Conservation (phyloP, 2,888 invertebrate genomes). For the Carterocephalus palaemon region DNA sequence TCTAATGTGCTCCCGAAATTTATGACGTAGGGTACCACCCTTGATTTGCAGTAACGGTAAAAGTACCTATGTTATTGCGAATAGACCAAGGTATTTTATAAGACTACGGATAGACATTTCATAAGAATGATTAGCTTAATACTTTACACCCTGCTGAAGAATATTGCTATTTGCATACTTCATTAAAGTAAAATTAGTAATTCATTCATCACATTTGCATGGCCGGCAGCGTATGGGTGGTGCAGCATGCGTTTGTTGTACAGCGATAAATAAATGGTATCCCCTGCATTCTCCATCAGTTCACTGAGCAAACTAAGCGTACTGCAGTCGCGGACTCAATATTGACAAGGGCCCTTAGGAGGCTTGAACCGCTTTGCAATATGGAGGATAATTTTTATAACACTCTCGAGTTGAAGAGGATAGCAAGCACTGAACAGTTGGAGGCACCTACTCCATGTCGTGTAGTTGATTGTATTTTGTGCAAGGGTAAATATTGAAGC, state of each 20-base stretch:
- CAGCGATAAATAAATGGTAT: no score
- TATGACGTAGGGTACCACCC: constrained; percentile 59
- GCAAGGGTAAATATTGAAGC: not conserved
- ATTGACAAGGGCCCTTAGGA: constrained; percentile 57
- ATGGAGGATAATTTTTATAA: constrained; percentile 65
- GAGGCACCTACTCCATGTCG: not conserved
- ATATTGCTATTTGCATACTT: no score
- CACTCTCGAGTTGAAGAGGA: constrained; percentile 44
- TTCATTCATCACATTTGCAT: no score
- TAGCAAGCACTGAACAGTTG: constrained; percentile 13
- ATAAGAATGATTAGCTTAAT: no score
- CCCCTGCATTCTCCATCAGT: no score
- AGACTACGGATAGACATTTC: no score
- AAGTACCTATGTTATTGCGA: constrained; percentile 45
- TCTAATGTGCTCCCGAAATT: constrained; percentile 70
- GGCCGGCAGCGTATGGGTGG: no score
- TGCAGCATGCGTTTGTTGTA: no score
- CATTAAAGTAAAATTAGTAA: no score
- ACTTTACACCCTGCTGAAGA: no score
- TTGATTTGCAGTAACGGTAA: constrained; percentile 48
- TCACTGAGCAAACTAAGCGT: no score
- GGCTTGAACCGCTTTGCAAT: constrained; percentile 43
- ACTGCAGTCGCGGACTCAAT: constrained; percentile 55
- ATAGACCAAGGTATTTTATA: constrained; percentile 8
- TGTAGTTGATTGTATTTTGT: constrained; percentile 11